Conservation (phyloP, 2,113 vertebrate species). For the Elanoides forficatus region DNA sequence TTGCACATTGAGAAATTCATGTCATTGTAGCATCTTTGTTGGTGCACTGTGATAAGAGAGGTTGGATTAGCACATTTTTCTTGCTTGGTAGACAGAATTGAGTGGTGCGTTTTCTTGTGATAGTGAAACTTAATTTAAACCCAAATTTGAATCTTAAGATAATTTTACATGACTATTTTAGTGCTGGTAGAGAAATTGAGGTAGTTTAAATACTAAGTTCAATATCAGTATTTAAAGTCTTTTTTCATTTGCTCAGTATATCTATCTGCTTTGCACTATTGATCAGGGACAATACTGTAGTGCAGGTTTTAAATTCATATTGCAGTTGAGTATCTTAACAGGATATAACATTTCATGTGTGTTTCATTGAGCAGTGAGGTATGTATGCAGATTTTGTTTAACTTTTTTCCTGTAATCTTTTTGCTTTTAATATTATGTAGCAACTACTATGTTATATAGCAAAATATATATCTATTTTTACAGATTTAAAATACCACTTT, state of each 20-base stretch:
- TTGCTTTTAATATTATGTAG: not conserved
- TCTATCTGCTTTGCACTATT: not conserved
- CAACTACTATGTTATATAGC: not conserved
- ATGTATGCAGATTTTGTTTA: not conserved
- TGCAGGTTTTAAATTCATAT: not conserved
- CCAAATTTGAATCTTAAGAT: not conserved
- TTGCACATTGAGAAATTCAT: not conserved
- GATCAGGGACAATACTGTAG: not conserved
- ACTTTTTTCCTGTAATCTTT: not conserved
- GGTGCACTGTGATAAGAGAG: not conserved
- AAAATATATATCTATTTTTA: not conserved
- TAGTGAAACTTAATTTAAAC: not conserved
- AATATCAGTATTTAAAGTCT: not conserved
- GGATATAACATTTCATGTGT: not conserved
- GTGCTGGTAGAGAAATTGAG: not conserved
- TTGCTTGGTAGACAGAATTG: not conserved
- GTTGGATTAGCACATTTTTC: not conserved
- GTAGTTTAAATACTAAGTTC: not conserved
- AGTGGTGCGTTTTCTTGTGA: not conserved
- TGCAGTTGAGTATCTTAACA: not conserved
- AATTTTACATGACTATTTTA: not conserved
- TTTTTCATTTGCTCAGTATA: not conserved
- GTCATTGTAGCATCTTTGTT: not conserved
- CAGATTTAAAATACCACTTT: not conserved
- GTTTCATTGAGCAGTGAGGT: not conserved